Base-by-base conservation (phyloP, 2,113 vertebrate species). In the Menura novaehollandiae region DNA sequence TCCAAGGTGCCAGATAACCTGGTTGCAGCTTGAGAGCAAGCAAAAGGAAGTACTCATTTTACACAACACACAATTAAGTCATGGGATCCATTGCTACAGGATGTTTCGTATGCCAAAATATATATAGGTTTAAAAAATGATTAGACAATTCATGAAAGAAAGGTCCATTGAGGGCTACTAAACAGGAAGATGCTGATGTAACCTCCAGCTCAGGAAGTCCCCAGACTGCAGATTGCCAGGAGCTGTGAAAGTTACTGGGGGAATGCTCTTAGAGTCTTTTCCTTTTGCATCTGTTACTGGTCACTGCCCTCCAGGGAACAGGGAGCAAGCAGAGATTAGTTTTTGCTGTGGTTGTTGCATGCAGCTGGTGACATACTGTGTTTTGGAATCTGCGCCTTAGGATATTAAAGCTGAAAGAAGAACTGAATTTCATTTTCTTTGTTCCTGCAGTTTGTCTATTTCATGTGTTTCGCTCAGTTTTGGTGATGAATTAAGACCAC, bases 121-220 rank as follows among this genome's bases (percentile, higher is more conserved):
- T 79, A 96, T 96, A 93, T 74, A 85, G 77, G 80, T 91, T 97
- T 89, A 58, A 95, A 86, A 94, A 95, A 95, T 71, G 73, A 91
- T 97, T 91, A 97, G 94, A 92, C 94, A 95, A 89, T 86, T 91
- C 93, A 67, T 93, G 93, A 96, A 96, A 95, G 95, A 96, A 81
- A 95, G 91, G 94, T 85, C 95, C 91, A 68, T 59, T 92, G 95
- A 95, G 96, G 84, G 86, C 89, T 85, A 4, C 94, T 89, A 95
- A 96, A 93, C 96, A 96, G 96, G 96, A 96, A 97, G 91, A 95
- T 93, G 94, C 91, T 97, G 94, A 97, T 95, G 96, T 96, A 93
- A 93, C 58, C 94, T 90, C 67, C 86, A 77, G 93, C 58, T 93
- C 93, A 95, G 94, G 96, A 97, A 97, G 95, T 95, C 92, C 85